Evolutionary conservation across 2,797 vertebrate species (phyloP).

Genomic region (Echiichthys vipera): DNA sequence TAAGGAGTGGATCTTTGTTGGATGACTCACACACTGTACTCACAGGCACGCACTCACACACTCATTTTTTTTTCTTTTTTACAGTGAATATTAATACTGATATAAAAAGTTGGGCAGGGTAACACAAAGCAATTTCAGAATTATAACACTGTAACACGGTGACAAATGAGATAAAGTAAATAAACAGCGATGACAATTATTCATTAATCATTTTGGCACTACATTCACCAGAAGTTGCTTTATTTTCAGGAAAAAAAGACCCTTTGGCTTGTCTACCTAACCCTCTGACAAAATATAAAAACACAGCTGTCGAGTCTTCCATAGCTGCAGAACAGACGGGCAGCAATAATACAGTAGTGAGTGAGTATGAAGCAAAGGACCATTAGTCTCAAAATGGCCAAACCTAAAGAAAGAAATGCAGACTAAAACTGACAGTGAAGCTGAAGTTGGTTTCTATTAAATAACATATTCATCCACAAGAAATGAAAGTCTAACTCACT

Average conservation of each 20-base stretch:
- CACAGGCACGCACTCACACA: constrained; percentile 12
- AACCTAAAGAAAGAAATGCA: constrained; percentile 16
- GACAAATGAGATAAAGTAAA: constrained; percentile 44
- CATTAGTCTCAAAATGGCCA: constrained; percentile 27
- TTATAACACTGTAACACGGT: constrained; percentile 19
- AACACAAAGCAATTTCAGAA: constrained; percentile 11
- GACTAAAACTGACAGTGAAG: constrained; percentile 18
- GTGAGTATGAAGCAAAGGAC: constrained; percentile 35
- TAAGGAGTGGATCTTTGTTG: constrained; percentile 1
- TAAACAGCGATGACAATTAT: constrained; percentile 31
- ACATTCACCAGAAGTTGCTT: constrained; percentile 12
- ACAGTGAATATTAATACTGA: constrained; percentile 26
- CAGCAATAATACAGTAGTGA: constrained; percentile 20
- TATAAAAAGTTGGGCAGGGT: constrained; percentile 3
- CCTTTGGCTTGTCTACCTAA: constrained; percentile 8
- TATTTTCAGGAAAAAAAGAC: constrained; percentile 3
- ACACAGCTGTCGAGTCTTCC: constrained; percentile 24
- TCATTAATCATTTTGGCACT: constrained; percentile 45
- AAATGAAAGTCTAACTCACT: constrained; percentile 26
- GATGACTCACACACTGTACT: constrained; percentile 4
- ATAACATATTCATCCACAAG: constrained; percentile 9
- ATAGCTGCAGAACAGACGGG: constrained; percentile 26
- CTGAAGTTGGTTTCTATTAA: constrained; percentile 21
- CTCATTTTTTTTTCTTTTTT: neutral
- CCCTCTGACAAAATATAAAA: constrained; percentile 39